Evolutionary conservation across 1,140 invertebrate genomes (phyloP).

Genomic region (Ladona fulva): DNA sequence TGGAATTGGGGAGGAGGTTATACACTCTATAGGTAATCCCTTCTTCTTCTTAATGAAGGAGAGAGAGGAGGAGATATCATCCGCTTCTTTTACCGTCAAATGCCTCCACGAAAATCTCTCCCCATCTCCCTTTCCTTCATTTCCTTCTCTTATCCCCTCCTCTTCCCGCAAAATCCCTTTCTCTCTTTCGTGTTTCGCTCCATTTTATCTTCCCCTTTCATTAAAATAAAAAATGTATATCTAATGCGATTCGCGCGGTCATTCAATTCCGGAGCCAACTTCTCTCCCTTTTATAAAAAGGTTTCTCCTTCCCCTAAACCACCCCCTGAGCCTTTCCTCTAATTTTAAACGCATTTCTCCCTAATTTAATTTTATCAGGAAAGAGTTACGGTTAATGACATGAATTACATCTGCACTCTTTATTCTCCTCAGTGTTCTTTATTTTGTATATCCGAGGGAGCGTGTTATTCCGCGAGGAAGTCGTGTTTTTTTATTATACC

Average conservation of each 20-base stretch:
- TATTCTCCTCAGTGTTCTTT: no score
- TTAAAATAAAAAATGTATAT: conserved; percentile 1
- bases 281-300: neutral
- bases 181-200: neutral
- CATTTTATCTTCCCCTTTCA: neutral
- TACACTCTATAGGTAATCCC: conserved; percentile 4
- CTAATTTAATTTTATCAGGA: neutral
- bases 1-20: neutral
- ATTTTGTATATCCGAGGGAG: no score
- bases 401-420: no score
- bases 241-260: neutral
- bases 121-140: neutral
- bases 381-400: no score
- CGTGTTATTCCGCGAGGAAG: no score
- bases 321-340: neutral
- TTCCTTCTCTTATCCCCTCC: neutral
- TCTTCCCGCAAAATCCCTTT: neutral
- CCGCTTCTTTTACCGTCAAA: neutral
- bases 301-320: neutral
- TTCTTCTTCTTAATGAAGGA: neutral
- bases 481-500: no score
- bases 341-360: neutral
- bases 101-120: neutral
- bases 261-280: neutral
- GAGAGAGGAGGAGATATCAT: neutral